Conservation (phyloP, 2,888 invertebrate genomes). For the Barypeithes pellucidus region DNA sequence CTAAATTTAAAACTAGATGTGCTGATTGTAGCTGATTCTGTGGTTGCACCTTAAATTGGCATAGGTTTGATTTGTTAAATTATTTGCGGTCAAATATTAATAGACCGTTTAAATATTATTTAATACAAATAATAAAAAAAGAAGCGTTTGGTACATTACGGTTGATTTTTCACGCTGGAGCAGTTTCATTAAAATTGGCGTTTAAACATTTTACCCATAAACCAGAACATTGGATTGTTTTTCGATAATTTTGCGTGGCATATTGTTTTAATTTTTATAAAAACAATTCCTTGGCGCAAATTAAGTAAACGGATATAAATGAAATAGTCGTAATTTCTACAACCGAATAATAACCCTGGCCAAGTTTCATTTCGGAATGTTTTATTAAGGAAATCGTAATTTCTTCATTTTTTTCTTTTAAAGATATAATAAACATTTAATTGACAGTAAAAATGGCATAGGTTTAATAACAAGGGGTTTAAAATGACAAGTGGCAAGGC, state of each 20-base stretch:
- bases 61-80: not conserved
- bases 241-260: conserved; percentile 11
- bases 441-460: too few species aligned
- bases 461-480: too few species aligned
- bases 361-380: too few species aligned
- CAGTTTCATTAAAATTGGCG: conserved; percentile 25
- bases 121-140: conserved; percentile 27
- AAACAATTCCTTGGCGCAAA: not conserved
- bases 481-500: too few species aligned
- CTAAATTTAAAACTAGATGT: not conserved
- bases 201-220: conserved; percentile 25
- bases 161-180: conserved; percentile 21
- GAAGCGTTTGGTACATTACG: conserved; percentile 3
- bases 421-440: too few species aligned
- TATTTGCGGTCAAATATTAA: conserved; percentile 23
- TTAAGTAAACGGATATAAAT: not conserved
- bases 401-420: too few species aligned
- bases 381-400: not conserved
- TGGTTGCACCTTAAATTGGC: not conserved
- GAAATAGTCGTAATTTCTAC: not conserved
- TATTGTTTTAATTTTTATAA: not conserved
- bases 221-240: conserved; percentile 38
- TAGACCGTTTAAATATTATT: conserved; percentile 22
- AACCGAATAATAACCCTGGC: too few species aligned
- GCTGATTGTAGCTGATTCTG: not conserved